phyloP scores from a whole-genome alignment of 1,140 invertebrate genomes.

The Tetragnatha versicolor region DNA sequence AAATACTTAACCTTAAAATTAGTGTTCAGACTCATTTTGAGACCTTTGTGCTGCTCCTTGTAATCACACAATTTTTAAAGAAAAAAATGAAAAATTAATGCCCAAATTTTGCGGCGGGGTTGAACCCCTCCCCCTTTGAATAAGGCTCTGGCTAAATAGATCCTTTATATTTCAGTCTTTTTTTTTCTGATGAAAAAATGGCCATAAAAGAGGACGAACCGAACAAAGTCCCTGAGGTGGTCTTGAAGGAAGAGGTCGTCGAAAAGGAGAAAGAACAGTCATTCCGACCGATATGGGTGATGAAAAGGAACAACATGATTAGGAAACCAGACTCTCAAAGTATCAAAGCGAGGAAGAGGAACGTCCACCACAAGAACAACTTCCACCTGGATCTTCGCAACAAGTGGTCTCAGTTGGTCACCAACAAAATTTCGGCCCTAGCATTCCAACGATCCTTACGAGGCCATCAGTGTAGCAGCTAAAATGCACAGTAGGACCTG shows the following conservation, averaged over 20 bases:
- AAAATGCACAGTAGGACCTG: no score
- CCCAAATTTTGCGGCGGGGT: no score
- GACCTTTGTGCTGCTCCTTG: no score
- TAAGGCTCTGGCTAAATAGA: no score
- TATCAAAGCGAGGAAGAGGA: background rate
- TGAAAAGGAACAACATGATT: conserved; percentile 36
- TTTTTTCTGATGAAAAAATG: background rate
- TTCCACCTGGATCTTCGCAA: conserved; percentile 47
- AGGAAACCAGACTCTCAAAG: conserved; percentile 3
- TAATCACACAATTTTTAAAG: no score
- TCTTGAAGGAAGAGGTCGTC: no score
- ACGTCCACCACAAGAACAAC: conserved; percentile 26
- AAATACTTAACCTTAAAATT: no score
- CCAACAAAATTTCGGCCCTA: conserved; percentile 43
- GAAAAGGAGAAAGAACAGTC: background rate
- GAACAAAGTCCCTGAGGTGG: background rate
- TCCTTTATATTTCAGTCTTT: no score
- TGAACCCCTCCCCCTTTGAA: no score
- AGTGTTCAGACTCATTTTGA: no score
- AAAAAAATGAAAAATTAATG: no score
- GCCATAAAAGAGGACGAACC: background rate
- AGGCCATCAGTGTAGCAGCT: conserved; percentile 29
- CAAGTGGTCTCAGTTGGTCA: conserved; percentile 46
- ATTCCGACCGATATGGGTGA: conserved; percentile 1
- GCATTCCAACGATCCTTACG: conserved; percentile 29